Evolutionary conservation across 23 tunicate species (phyloP).

Genomic region (Aplidium turbinatum): DNA sequence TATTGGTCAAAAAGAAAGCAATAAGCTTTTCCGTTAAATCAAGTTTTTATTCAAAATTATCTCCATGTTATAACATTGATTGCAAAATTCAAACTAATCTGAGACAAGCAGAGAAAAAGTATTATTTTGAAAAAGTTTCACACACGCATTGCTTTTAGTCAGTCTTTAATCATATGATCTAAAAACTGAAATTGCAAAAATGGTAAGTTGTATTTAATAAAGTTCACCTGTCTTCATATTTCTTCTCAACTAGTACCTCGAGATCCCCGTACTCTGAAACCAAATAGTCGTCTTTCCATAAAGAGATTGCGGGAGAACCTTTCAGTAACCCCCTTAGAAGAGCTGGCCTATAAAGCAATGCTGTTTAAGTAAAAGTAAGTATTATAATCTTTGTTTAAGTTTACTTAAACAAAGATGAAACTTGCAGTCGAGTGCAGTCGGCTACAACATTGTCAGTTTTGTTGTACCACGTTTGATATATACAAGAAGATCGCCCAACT

Average conservation of each 20-base stretch:
- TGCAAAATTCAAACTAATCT: too few relatives aligned
- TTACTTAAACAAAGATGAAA: too few relatives aligned
- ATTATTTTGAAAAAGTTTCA: too few relatives aligned
- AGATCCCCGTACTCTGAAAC: slow-evolving; percentile 59
- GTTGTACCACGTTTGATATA: too few relatives aligned
- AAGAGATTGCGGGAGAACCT: slow-evolving; percentile 64
- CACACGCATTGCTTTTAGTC: too few relatives aligned
- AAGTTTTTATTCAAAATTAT: background rate
- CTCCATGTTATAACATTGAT: background rate
- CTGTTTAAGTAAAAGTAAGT: too few relatives aligned
- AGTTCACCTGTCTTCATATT: slow-evolving; percentile 75
- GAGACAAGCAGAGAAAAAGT: too few relatives aligned
- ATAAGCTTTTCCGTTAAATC: background rate
- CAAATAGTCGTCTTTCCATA: slow-evolving; percentile 73
- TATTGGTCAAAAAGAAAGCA: background rate
- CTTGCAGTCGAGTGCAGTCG: too few relatives aligned
- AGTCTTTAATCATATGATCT: too few relatives aligned
- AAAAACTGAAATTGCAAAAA: background rate
- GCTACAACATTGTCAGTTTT: too few relatives aligned
- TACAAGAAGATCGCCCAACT: too few relatives aligned
- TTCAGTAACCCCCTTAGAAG: slow-evolving; percentile 61
- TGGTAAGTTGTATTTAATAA: background rate
- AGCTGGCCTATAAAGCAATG: slow-evolving; percentile 74
- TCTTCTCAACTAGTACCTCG: slow-evolving; percentile 87
- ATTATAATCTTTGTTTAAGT: too few relatives aligned